phyloP scores from a whole-genome alignment of 2,888 invertebrate genomes.

The Mayetiola destructor region DNA sequence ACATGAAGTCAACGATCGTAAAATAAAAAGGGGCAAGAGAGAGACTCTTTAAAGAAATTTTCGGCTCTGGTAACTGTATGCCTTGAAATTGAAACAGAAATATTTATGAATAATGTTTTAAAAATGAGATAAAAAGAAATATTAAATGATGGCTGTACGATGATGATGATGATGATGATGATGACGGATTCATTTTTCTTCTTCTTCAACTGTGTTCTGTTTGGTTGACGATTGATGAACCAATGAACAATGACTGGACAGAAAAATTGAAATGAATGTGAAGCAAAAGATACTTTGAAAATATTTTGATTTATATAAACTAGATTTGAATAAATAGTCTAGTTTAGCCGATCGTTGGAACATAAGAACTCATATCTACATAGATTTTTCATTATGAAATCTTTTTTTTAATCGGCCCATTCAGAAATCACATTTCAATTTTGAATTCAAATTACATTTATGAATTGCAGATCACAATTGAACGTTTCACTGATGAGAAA shows the following conservation, averaged over 20 bases:
- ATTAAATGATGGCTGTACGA: conserved; percentile 4
- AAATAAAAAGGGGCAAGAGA: too few relatives aligned
- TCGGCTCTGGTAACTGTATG: too few relatives aligned
- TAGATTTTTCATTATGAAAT: background rate
- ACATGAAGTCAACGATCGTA: too few relatives aligned
- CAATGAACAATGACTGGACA: conserved; percentile 9
- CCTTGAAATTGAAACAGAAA: too few relatives aligned
- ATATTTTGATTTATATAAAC: background rate
- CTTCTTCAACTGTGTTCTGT: too few relatives aligned
- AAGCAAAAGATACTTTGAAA: background rate
- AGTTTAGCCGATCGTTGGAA: background rate
- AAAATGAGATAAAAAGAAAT: too few relatives aligned
- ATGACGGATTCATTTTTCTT: background rate
- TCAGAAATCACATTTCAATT: conserved; percentile 1
- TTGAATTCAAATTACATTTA: background rate
- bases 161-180: conserved; percentile 3
- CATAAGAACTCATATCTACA: background rate
- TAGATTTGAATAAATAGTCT: background rate
- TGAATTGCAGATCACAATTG: background rate
- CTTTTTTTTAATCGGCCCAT: background rate
- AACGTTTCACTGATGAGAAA: background rate
- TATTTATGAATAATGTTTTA: too few relatives aligned
- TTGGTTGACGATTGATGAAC: conserved; percentile 7
- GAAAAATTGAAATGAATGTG: background rate
- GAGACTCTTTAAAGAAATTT: too few relatives aligned